Percentiles rank a stretch among this genome's conserved stretches.
Conservation (phyloP, 1,140 invertebrate species). For the Pseudoatta argentina region DNA sequence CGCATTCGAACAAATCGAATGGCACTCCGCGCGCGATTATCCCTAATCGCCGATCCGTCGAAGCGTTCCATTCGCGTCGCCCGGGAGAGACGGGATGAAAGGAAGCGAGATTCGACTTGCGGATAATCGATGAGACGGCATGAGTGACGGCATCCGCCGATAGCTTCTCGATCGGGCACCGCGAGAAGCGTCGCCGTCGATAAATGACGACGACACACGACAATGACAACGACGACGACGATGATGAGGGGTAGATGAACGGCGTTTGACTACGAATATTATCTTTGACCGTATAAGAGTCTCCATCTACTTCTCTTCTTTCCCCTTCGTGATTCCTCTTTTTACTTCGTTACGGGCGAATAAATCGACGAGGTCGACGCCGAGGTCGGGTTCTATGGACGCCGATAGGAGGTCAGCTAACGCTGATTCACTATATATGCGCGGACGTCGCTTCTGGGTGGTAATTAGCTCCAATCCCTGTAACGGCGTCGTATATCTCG, state of each 20-base stretch:
- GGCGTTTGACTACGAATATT: conserved; percentile 68
- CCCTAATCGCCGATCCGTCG: conserved; percentile 51
- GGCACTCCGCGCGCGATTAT: conserved; percentile 49
- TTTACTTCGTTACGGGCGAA: conserved; percentile 80
- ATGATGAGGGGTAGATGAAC: conserved; percentile 72
- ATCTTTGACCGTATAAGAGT: conserved; percentile 51
- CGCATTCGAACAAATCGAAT: conserved; percentile 37
- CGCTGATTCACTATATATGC: conserved; percentile 80
- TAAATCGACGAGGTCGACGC: conserved; percentile 80
- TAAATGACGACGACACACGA: conserved; percentile 54
- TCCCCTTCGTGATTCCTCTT: conserved; percentile 23
- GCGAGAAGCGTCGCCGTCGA: conserved; percentile 25
- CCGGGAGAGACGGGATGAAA: conserved; percentile 28
- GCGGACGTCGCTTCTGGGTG: conserved; percentile 83
- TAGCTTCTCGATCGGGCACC: conserved; percentile 37
- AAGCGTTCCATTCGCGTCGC: conserved; percentile 28
- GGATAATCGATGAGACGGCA: conserved; percentile 60
- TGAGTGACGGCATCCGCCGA: conserved; percentile 40
- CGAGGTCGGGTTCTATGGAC: conserved; percentile 78
- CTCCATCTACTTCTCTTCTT: not conserved
- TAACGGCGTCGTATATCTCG: conserved; percentile 85
- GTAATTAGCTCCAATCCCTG: conserved; percentile 85
- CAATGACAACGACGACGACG: conserved; percentile 69
- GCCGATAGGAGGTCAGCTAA: conserved; percentile 81
- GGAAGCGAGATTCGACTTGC: conserved; percentile 53